Evolutionary conservation across 2,888 invertebrate genomes (phyloP).

Genomic region (Hyalella azteca): DNA sequence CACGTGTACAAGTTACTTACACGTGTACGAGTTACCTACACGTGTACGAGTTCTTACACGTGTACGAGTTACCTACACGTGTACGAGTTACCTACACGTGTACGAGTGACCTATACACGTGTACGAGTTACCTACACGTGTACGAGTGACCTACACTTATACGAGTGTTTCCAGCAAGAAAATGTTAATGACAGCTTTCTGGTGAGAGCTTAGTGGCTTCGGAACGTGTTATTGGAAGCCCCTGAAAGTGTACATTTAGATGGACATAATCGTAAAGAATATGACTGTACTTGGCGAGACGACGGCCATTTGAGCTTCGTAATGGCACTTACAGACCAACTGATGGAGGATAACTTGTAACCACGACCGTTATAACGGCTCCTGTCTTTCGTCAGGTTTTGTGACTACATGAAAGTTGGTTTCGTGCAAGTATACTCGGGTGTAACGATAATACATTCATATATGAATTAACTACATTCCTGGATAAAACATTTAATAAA

Average conservation of each 20-base stretch:
- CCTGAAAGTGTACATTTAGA: conserved; percentile 34
- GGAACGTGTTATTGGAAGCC: conserved; percentile 36
- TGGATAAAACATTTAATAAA: too few species aligned
- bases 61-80: too few species aligned
- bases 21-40: too few species aligned
- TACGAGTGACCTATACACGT: too few species aligned
- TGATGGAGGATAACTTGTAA: conserved; percentile 32
- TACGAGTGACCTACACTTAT: too few species aligned
- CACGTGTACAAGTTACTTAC: too few species aligned
- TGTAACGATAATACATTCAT: too few species aligned
- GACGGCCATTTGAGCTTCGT: conserved; percentile 20
- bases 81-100: too few species aligned
- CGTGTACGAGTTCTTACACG: too few species aligned
- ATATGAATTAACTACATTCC: too few species aligned
- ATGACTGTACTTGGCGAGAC: conserved; percentile 34
- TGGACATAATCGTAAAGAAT: conserved; percentile 36
- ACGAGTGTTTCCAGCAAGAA: conserved; percentile 9
- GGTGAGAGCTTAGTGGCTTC: conserved; percentile 29
- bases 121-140: too few species aligned
- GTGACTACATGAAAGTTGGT: not conserved
- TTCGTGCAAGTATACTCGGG: too few species aligned
- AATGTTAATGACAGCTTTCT: conserved; percentile 25
- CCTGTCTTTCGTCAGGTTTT: conserved; percentile 31
- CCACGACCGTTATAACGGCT: conserved; percentile 8
- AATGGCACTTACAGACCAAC: conserved; percentile 32